These are phyloP conservation scores for Rhopalosiphum padi DNA, from an alignment of 1,140 invertebrate species.

Conservation along the genomic window DNA sequence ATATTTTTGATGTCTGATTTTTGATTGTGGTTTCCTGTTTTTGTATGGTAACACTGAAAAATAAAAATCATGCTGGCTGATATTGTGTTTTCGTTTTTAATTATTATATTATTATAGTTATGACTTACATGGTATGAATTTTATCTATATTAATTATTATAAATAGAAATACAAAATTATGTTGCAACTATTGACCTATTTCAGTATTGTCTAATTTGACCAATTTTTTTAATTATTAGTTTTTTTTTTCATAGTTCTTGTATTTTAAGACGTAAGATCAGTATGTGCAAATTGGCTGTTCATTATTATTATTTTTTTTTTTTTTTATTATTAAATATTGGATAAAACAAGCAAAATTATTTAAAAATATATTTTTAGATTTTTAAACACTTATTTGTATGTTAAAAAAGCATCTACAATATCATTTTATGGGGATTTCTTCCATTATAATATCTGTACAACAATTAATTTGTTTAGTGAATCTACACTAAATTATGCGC, in stretches of 20 bases:
- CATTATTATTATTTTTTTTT: no score
- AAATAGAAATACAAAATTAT: background rate
- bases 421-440: background rate
- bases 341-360: no score
- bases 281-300: no score
- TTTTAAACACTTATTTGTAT: background rate
- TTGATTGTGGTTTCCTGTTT: background rate
- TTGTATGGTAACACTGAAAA: background rate
- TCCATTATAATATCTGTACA: background rate
- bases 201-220: no score
- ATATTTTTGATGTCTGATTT: background rate
- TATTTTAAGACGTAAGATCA: no score
- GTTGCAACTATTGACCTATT: no score
- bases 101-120: background rate
- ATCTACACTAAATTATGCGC: background rate
- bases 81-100: background rate
- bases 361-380: background rate
- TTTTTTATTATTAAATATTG: no score
- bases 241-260: no score
- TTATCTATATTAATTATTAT: background rate
- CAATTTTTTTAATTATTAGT: no score
- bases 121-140: background rate
- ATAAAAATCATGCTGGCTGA: background rate
- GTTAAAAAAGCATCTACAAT: background rate
- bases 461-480: background rate